phyloP scores from a whole-genome alignment of 2,888 invertebrate genomes.

The Tenthredo scrophulariae region DNA sequence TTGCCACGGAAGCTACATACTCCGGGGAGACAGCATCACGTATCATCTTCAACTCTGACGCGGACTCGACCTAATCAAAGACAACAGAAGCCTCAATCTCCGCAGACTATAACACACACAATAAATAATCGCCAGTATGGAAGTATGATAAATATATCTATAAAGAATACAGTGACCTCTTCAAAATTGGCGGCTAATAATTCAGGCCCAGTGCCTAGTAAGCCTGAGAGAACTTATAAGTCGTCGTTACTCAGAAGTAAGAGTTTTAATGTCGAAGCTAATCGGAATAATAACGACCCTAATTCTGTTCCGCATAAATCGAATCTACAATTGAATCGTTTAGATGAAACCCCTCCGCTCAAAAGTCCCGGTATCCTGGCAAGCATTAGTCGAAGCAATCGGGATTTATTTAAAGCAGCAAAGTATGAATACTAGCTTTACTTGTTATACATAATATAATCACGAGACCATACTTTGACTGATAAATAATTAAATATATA shows the following conservation, averaged over 20 bases:
- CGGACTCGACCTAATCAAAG: constrained; percentile 73
- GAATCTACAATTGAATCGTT: constrained; percentile 87
- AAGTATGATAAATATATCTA: constrained; percentile 83
- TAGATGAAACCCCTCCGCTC: constrained; percentile 86
- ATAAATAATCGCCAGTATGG: constrained; percentile 67
- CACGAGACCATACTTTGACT: constrained; percentile 29
- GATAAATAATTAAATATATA: neutral
- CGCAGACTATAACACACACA: constrained; percentile 43
- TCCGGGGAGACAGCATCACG: constrained; percentile 67
- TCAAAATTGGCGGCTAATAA: constrained; percentile 59
- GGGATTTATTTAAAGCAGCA: constrained; percentile 85
- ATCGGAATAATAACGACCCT: constrained; percentile 74
- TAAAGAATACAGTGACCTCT: constrained; percentile 79
- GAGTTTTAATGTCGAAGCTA: constrained; percentile 90
- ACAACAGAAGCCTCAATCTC: constrained; percentile 72
- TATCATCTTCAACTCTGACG: constrained; percentile 38
- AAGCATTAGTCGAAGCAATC: constrained; percentile 90
- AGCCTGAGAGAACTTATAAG: constrained; percentile 90
- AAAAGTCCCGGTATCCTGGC: constrained; percentile 94
- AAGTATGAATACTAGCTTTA: constrained; percentile 69
- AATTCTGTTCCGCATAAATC: constrained; percentile 84
- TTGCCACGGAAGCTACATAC: constrained; percentile 83
- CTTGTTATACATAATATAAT: neutral
- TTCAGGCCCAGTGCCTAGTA: constrained; percentile 76
- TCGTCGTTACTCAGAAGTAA: constrained; percentile 88